phyloP scores from a whole-genome alignment of 2,888 invertebrate genomes.

The Alloplasta piceator region DNA sequence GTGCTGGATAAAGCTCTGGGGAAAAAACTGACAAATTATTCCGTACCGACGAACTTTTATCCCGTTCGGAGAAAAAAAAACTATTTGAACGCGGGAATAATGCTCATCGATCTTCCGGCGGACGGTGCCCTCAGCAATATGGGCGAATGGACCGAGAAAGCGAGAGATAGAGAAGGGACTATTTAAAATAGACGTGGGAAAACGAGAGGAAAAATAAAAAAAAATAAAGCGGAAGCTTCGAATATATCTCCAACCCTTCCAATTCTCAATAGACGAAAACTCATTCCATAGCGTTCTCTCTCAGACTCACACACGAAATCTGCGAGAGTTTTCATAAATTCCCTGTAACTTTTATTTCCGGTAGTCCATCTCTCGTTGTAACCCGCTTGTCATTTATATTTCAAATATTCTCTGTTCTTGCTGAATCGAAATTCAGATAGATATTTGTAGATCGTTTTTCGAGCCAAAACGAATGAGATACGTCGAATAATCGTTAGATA shows the following conservation, averaged over 20 bases:
- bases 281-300: conserved; percentile 23
- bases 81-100: conserved; percentile 72
- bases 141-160: conserved; percentile 36
- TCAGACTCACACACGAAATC: conserved; percentile 12
- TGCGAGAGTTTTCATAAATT: conserved; percentile 63
- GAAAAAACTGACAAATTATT: conserved; percentile 75
- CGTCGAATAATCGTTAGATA: too few relatives aligned
- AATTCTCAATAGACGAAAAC: conserved; percentile 44
- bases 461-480: too few relatives aligned
- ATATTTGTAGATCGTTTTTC: not conserved
- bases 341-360: conserved; percentile 58
- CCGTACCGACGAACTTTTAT: conserved; percentile 72
- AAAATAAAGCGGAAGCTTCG: conserved; percentile 38
- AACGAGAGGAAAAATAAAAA: conserved; percentile 22
- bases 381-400: not conserved
- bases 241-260: conserved; percentile 51
- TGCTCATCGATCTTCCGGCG: conserved; percentile 75
- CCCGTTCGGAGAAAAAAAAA: conserved; percentile 71
- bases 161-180: not conserved
- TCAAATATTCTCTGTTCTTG: conserved; percentile 1
- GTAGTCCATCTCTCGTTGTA: conserved; percentile 51
- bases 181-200: conserved; percentile 6
- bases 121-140: conserved; percentile 55
- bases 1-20: conserved; percentile 44
- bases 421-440: conserved; percentile 29